Evolutionary conservation across 2,797 vertebrate species (phyloP), one percentile per base, ranked within the genome.

Genomic region (Sternarchorhynchus goeldii): DNA sequence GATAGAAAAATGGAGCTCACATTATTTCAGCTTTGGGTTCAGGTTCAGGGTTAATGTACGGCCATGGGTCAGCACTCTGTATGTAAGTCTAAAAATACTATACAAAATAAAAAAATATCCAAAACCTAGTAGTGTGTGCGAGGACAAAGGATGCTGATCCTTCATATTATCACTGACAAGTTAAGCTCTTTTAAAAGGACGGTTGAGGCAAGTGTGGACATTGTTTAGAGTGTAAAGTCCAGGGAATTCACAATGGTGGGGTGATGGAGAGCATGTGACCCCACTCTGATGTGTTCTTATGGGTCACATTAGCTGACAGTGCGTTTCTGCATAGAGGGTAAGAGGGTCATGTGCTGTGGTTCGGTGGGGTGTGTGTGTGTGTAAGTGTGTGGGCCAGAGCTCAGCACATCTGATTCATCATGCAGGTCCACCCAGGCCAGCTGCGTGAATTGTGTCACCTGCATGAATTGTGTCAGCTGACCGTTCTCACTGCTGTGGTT

Each of bases 351-450:
- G 88, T 82, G 89, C 87, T 85, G 84, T 80, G 83, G 85, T 87
- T 90, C 86, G 83, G 87, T 59, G 77, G 78, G 75, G 78, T 79
- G 70, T 25, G 25, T 25, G 84, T 81, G 79, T 78, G 83, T 81
- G 73, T 32, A 59, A 83, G 70, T 76, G 81, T 81, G 85, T 82
- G 86, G 79, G 80, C 72, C 86, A 81, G 87, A 88, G 88, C 90
- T 92, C 91, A 92, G 92, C 92, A 92, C 89, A 90, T 94, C 94
- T 96, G 95, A 96, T 93, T 96, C 95, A 93, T 95, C 96, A 94
- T 91, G 94, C 89, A 84, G 84, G 76, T 82, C 91, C 93, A 94
- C 95, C 96, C 94, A 95, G 84, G 85, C 56, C 57, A 78, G 79
- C 71, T 83, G 81, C 79, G 87, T 92, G 91, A 87, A 89, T 87